Evolutionary conservation across 1,140 invertebrate genomes (phyloP), one percentile per base, ranked within the genome.

Genomic region (Drosophila virilis): DNA sequence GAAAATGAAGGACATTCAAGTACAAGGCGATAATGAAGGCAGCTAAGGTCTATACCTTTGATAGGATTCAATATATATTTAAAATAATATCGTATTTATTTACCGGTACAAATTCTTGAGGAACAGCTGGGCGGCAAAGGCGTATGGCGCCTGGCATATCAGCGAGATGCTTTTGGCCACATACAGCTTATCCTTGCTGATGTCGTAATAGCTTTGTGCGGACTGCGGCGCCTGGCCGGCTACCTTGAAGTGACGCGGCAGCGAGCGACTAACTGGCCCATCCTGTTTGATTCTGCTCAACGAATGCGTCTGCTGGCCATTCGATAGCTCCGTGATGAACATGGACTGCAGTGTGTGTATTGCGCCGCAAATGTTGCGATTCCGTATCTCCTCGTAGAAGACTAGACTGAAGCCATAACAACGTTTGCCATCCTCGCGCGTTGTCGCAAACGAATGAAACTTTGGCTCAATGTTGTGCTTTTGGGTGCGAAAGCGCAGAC

Each of bases 391-490:
- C 93, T 99, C 98, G 93, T 97, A 99, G 93, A 99, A 99, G 10
- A 98, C 96, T 65, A 98, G 94, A 79, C 97, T 97, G 91, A 98
- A 98, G 42, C 99, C 99, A 94, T 98, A 98, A 55, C 96, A 96
- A 78, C 98, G 94, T 70, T 96, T 96, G 48, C 98, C 99, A 95
- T 99, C 98, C 94, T 99, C 98, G 86, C 96, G 95, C 15, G 98
- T 99, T 46, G 99, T 97, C 8, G 99, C 95, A 94, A 99, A 99
- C 51, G 98, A 97, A 93, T 99, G 99, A 94, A 99, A 99, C 74
- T 94, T 95, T 12, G 98, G 96, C 74, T 97, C 96, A 70, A 97
- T 94, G 50, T 95, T 95, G 92, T 99, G 97, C 92, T 98, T 98
- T 92, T 99, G 98, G 5, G 98, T 99, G 58, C 97, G 95, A 93